These are phyloP conservation scores for Pyrrhia umbra DNA, from an alignment of 2,888 invertebrate genomes.

Conservation along the genomic window DNA sequence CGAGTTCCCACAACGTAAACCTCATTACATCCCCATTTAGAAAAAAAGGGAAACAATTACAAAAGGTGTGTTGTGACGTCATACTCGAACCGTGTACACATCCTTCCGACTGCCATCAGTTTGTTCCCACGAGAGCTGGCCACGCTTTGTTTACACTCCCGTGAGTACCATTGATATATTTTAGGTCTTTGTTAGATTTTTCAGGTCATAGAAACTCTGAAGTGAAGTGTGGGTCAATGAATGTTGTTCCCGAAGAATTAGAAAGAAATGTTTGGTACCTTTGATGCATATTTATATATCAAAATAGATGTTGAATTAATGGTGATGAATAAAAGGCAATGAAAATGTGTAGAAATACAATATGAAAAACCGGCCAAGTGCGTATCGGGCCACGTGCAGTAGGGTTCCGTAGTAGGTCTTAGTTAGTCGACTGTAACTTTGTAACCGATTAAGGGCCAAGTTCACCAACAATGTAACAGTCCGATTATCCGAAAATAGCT, in stretches of 20 bases:
- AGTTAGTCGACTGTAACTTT: no score
- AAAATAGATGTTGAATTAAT: not conserved
- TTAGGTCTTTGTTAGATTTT: conserved; percentile 17
- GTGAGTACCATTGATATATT: conserved; percentile 61
- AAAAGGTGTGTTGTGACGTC: conserved; percentile 70
- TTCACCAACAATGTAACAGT: no score
- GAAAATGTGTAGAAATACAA: no score
- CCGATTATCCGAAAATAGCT: no score
- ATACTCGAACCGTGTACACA: conserved; percentile 70
- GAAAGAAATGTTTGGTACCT: no score
- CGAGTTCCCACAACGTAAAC: conserved; percentile 42
- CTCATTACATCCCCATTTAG: conserved; percentile 69
- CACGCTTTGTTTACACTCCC: conserved; percentile 51
- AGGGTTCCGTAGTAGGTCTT: no score
- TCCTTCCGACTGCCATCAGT: conserved; percentile 74
- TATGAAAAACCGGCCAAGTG: no score
- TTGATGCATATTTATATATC: no score
- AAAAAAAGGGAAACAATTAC: conserved; percentile 75
- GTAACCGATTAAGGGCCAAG: no score
- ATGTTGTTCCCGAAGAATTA: no score
- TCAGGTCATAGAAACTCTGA: conserved; percentile 20
- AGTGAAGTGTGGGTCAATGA: not conserved
- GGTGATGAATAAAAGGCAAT: no score
- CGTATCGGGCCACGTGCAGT: no score
- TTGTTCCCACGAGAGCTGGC: conserved; percentile 58